Evolutionary conservation across 35 echinoderm and acorn worm genomes (phyloP).

Genomic region (Chiridota heheva): DNA sequence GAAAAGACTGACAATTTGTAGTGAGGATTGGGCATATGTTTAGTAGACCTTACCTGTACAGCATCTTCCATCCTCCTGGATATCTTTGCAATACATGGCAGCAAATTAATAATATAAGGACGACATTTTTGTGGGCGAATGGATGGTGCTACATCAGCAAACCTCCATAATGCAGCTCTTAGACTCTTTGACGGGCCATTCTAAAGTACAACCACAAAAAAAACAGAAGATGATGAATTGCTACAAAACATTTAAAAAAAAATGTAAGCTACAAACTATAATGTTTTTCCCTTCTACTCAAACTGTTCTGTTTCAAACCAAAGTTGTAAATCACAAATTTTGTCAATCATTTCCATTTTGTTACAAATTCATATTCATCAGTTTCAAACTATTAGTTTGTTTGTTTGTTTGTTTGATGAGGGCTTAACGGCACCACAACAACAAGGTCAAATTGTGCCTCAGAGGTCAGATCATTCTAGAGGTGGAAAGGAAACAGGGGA

Average conservation of each 20-base stretch:
- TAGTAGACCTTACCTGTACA: conserved; percentile 90
- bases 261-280: neutral
- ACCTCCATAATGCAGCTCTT: conserved; percentile 92
- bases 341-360: no score
- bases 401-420: no score
- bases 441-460: no score
- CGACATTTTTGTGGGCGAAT: conserved; percentile 95
- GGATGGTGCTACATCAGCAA: conserved; percentile 86
- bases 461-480: no score
- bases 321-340: neutral
- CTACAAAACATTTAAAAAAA: neutral
- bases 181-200: conserved; percentile 89
- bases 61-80: conserved; percentile 78
- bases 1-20: no score
- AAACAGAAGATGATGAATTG: neutral
- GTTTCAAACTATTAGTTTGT: no score
- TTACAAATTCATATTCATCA: no score
- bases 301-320: neutral
- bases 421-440: no score
- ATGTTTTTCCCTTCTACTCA: neutral
- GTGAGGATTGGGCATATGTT: no score
- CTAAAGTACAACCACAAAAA: conserved; percentile 11
- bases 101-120: conserved; percentile 92
- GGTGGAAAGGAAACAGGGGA: no score
- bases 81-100: conserved; percentile 94